Conservation (phyloP, 1,140 invertebrate species). For the Mesaphorura yosii region DNA sequence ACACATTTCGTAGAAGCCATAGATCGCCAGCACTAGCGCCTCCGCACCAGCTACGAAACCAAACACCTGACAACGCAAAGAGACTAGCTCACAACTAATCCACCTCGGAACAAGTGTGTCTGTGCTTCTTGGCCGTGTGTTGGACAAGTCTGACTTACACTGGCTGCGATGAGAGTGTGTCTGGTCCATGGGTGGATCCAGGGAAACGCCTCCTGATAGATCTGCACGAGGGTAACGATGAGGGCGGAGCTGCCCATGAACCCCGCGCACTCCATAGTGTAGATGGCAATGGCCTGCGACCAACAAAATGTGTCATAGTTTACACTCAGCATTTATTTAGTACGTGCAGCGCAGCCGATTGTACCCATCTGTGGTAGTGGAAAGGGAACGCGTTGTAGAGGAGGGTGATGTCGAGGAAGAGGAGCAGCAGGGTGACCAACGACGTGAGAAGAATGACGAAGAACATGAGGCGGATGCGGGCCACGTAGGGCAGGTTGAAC, state of each 20-base stretch:
- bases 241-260: slow-evolving; percentile 44
- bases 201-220: slow-evolving; percentile 48
- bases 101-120: neutral
- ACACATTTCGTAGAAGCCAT: slow-evolving; percentile 28
- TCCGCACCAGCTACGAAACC: slow-evolving; percentile 26
- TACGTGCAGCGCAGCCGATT: neutral
- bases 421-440: slow-evolving; percentile 62
- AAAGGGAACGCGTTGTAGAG: slow-evolving; percentile 34
- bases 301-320: neutral
- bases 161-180: slow-evolving; percentile 28
- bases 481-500: slow-evolving; percentile 58
- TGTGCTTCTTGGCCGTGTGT: no score
- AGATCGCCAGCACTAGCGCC: slow-evolving; percentile 22
- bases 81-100: slow-evolving; percentile 5
- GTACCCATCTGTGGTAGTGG: slow-evolving; percentile 33
- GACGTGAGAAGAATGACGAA: slow-evolving; percentile 68
- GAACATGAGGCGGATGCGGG: slow-evolving; percentile 55
- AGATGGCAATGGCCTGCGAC: slow-evolving; percentile 24
- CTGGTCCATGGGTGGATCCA: slow-evolving; percentile 28
- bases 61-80: slow-evolving; percentile 25
- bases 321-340: neutral
- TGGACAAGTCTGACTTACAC: slow-evolving; percentile 25
- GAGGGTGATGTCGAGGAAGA: slow-evolving; percentile 72
- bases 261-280: slow-evolving; percentile 27
- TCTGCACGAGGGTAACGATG: slow-evolving; percentile 50